phyloP scores from a whole-genome alignment of 2,888 invertebrate genomes.

The Zhuqinia jingwanae region DNA sequence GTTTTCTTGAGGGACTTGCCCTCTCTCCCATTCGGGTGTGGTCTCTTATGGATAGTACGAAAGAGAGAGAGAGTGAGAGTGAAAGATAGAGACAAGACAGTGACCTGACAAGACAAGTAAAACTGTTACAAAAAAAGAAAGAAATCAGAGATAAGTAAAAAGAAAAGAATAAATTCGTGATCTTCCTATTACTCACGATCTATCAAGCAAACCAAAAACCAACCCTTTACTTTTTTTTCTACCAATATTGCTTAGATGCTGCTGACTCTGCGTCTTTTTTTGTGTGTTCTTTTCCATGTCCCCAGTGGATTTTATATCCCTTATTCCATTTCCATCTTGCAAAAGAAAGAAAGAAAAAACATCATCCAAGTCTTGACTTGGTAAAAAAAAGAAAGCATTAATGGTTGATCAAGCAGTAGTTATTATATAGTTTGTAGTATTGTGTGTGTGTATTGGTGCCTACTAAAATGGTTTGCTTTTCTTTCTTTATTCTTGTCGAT shows the following conservation, averaged over 20 bases:
- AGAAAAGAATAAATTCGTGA: constrained; percentile 54
- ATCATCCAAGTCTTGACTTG: too few relatives aligned
- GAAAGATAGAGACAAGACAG: constrained; percentile 55
- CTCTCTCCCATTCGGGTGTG: not conserved
- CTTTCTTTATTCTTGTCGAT: not conserved
- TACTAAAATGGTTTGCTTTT: not conserved
- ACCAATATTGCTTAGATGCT: not conserved
- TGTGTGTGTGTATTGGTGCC: constrained; percentile 1
- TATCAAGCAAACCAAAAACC: constrained; percentile 1
- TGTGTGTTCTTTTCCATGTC: constrained; percentile 14
- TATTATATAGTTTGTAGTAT: not conserved
- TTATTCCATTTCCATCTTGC: constrained; percentile 15
- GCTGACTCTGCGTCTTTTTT: not conserved
- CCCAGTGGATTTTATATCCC: constrained; percentile 38
- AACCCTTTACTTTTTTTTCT: not conserved
- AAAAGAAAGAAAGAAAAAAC: not conserved
- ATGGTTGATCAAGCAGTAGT: constrained; percentile 8
- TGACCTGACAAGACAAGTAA: constrained; percentile 58
- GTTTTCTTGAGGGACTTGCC: not conserved
- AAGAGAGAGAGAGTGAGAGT: too few relatives aligned
- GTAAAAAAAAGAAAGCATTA: too few relatives aligned
- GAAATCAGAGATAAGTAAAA: constrained; percentile 34
- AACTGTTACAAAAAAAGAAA: constrained; percentile 41
- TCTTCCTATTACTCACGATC: constrained; percentile 57
- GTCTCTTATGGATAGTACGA: constrained; percentile 4